Evolutionary conservation across 2,113 vertebrate species (phyloP).

Genomic region (Ophiodon elongatus): DNA sequence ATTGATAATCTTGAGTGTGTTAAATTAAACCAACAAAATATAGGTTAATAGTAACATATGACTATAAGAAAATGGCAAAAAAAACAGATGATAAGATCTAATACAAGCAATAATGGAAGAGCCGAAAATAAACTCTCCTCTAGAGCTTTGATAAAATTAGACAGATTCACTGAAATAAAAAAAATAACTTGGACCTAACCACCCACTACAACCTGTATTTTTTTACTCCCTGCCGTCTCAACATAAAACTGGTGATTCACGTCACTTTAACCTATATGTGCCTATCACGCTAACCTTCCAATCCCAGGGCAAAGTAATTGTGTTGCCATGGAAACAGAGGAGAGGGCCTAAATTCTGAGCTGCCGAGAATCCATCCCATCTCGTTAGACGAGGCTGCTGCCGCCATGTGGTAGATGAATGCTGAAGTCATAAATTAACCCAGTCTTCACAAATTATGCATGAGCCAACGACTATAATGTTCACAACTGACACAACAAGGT

Average conservation of each 20-base stretch:
- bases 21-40: not conserved
- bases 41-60: not conserved
- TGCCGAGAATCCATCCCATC: conserved; percentile 63
- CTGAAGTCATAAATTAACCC: conserved; percentile 65
- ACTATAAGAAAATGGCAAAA: not conserved
- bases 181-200: not conserved
- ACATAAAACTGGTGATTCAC: conserved; percentile 32
- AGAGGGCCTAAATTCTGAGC: conserved; percentile 55
- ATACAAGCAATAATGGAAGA: not conserved
- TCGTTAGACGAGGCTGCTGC: conserved; percentile 51
- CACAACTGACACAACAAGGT: not conserved
- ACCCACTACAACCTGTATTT: not conserved
- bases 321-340: conserved; percentile 79
- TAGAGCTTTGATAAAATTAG: not conserved
- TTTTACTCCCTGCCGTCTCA: not conserved
- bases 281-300: conserved; percentile 56
- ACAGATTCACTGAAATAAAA: not conserved
- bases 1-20: not conserved
- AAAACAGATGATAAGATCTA: not conserved
- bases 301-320: conserved; percentile 62
- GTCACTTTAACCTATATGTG: conserved; percentile 48
- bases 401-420: conserved; percentile 49
- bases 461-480: conserved; percentile 12
- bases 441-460: conserved; percentile 22
- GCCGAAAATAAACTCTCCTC: not conserved